Percentiles rank a stretch among this genome's conserved stretches.
Evolutionary conservation across 2,113 vertebrate species (phyloP).

Genomic region (Sterna hirundo): DNA sequence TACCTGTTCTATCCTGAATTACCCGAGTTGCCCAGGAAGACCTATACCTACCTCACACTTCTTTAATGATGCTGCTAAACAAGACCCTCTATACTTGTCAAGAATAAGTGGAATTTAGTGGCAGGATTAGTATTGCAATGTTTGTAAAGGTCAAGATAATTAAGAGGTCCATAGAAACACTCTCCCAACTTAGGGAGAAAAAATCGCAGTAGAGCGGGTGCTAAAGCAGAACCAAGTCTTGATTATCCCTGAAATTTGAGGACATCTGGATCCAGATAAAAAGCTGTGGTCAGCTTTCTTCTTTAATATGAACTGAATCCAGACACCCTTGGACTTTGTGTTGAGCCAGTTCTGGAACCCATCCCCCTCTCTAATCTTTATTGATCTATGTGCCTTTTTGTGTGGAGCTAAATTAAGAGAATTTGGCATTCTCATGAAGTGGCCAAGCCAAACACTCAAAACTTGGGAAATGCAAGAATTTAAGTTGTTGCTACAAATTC

Average conservation of each 20-base stretch:
- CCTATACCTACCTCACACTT: not conserved
- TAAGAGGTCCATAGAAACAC: not conserved
- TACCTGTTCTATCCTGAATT: not conserved
- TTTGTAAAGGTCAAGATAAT: not conserved
- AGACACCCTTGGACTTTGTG: not conserved
- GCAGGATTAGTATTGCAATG: not conserved
- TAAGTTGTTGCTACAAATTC: not conserved
- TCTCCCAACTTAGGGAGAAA: not conserved
- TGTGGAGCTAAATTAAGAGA: not conserved
- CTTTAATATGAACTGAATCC: not conserved
- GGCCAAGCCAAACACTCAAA: not conserved
- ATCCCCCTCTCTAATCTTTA: not conserved
- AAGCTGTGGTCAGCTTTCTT: slow-evolving; percentile 6
- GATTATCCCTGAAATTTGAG: slow-evolving; percentile 3
- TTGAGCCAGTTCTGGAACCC: slow-evolving; percentile 5
- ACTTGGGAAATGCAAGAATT: not conserved
- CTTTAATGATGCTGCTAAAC: not conserved
- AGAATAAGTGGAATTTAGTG: not conserved
- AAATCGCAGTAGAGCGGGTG: not conserved
- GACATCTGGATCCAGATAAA: slow-evolving; percentile 12
- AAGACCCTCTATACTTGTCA: not conserved
- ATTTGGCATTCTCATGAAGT: not conserved
- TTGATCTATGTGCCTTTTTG: not conserved
- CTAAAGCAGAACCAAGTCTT: not conserved
- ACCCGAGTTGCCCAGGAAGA: not conserved